These are phyloP conservation scores for Rousettus leschenaultii DNA, from an alignment of 2,113 vertebrate species.

Conservation along the genomic window DNA sequence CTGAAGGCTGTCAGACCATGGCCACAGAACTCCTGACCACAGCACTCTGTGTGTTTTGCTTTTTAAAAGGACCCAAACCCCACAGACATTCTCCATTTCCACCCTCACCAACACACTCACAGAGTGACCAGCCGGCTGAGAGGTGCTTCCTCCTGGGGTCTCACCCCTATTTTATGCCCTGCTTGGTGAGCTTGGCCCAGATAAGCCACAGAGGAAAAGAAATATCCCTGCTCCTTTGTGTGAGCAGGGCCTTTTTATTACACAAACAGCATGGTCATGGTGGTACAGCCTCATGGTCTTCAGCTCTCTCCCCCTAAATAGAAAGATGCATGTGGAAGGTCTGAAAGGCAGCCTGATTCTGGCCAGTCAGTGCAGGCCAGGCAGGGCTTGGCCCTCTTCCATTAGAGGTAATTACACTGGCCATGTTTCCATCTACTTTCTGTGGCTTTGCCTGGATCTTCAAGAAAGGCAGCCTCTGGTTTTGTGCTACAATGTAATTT, in stretches of 20 bases:
- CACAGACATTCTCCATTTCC: not conserved
- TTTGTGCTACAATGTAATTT: slow-evolving; percentile 70
- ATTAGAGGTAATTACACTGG: slow-evolving; percentile 62
- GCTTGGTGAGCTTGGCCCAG: not conserved
- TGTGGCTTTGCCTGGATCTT: slow-evolving; percentile 12
- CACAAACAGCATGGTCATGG: not conserved
- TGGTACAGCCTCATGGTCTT: not conserved
- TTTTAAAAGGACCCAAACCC: not conserved
- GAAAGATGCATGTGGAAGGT: not conserved
- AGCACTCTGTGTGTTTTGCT: not conserved
- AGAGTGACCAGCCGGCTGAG: not conserved
- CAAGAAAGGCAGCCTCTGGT: slow-evolving; percentile 1
- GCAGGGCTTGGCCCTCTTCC: slow-evolving; percentile 62
- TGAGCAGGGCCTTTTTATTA: not conserved
- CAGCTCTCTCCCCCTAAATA: not conserved
- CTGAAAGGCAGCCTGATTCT: not conserved
- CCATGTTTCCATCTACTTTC: not conserved
- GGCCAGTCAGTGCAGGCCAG: slow-evolving; percentile 47
- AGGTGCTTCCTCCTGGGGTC: not conserved
- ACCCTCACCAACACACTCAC: too few relatives aligned
- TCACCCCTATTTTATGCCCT: not conserved
- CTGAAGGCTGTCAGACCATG: fast-evolving
- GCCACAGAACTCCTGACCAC: not conserved
- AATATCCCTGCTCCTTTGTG: not conserved
- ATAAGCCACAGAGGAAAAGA: not conserved